These are phyloP conservation scores for Rhagophthalmus giganteus DNA, from an alignment of 2,888 invertebrate species.

Conservation along the genomic window DNA sequence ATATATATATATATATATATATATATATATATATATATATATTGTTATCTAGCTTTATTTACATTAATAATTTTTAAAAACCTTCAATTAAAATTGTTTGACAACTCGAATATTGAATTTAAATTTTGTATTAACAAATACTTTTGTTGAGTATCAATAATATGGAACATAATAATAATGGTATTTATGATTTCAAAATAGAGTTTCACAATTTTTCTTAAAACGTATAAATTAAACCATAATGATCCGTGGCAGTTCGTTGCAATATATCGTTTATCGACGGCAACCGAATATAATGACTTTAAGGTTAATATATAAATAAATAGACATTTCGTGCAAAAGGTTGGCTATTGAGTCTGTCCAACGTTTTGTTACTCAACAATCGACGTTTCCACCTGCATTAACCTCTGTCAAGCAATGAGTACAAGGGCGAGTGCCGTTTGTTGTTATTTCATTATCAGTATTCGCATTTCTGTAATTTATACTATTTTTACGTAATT, in stretches of 20 bases:
- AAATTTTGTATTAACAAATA: too few relatives aligned
- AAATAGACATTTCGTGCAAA: not conserved
- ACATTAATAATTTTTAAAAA: too few relatives aligned
- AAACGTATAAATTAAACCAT: not conserved
- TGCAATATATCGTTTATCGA: not conserved
- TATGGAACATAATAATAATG: not conserved
- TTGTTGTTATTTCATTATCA: conserved; percentile 18
- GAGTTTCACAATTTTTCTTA: not conserved
- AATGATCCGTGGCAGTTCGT: not conserved
- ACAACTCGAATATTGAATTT: too few relatives aligned
- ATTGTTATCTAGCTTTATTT: too few relatives aligned
- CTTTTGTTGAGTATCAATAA: not conserved
- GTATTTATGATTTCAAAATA: not conserved
- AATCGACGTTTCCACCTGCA: conserved; percentile 20
- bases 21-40: too few relatives aligned
- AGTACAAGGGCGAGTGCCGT: conserved; percentile 22
- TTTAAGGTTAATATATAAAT: not conserved
- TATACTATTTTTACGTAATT: too few relatives aligned
- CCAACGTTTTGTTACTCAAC: conserved; percentile 13
- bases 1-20: too few relatives aligned
- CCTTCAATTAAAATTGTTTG: too few relatives aligned
- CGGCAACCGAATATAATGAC: not conserved
- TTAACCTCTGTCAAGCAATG: conserved; percentile 23
- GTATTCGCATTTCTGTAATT: too few relatives aligned
- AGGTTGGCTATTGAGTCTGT: not conserved